Evolutionary conservation across 2,113 vertebrate species (phyloP), one percentile per base, ranked within the genome.

Genomic region (Mormyrus iriodes): DNA sequence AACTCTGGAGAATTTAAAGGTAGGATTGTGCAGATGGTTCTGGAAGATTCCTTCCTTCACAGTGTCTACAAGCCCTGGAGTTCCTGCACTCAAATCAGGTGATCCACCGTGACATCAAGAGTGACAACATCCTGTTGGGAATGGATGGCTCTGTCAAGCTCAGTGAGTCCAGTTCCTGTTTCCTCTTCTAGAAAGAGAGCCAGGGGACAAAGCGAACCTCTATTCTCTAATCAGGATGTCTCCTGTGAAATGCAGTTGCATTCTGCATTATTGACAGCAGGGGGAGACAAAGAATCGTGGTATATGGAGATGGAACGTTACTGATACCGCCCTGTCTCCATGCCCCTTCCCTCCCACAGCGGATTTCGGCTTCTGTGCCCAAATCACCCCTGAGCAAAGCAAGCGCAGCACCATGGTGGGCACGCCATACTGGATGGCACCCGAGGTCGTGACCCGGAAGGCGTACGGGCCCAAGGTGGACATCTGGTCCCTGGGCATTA

Each of bases 381-480:
- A 99, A 94, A 99, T 99, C 94, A 99, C 98, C 7, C 98, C 98
- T 0, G 98, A 99, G 93, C 98, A 99, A 94, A 99, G 98, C 90
- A 99, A 99, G 3, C 96, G 98, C 90, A 99, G 98, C 94, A 99
- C 98, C 83, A 99, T 99, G 98, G 98, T 99, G 31, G 98, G 98
- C 35, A 99, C 98, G 0, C 98, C 98, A 0, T 99, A 99, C 92
- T 99, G 98, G 98, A 99, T 99, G 98, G 98, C 98, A 0, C 98
- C 98, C 0, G 98, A 99, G 88, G 98, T 99, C 85, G 98, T 99
- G 92, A 99, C 98, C 0, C 95, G 98, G 15, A 99, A 99, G 91
- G 98, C 98, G 0, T 99, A 99, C 0, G 98, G 98, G 0, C 97
- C 98, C 89, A 99, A 99, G 91, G 98, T 99, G 92, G 98, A 99